phyloP scores from a whole-genome alignment of 2,888 invertebrate genomes.

The Blastobasis lacticolella region DNA sequence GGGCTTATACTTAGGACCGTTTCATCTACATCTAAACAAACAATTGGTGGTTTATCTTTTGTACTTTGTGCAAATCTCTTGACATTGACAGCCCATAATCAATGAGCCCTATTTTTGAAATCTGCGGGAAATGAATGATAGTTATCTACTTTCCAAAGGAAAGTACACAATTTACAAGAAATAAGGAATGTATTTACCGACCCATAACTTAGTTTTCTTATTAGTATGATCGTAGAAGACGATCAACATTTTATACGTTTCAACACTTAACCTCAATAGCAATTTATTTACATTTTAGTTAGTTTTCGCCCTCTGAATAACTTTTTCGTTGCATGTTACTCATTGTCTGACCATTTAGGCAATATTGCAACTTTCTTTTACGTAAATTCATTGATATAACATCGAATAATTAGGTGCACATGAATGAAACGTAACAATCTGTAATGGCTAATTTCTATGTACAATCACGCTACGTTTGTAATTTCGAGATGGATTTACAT shows the following conservation, averaged over 20 bases:
- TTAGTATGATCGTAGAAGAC: no score
- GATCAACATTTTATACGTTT: constrained; percentile 28
- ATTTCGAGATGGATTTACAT: constrained; percentile 30
- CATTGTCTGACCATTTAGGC: background rate
- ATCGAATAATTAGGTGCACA: constrained; percentile 44
- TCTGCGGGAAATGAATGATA: constrained; percentile 9
- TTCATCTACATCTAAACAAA: background rate
- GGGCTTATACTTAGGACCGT: background rate
- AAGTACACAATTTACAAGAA: background rate
- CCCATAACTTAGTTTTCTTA: no score
- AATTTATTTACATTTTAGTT: constrained; percentile 34
- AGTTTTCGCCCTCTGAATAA: constrained; percentile 11
- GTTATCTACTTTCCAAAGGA: constrained; percentile 1
- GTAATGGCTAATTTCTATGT: constrained; percentile 66
- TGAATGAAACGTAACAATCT: constrained; percentile 68
- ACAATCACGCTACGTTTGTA: constrained; percentile 63
- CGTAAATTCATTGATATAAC: no score
- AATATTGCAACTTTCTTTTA: no score
- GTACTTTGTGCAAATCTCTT: constrained; percentile 16
- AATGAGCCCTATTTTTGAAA: constrained; percentile 34
- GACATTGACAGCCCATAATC: constrained; percentile 52
- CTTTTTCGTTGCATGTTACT: constrained; percentile 19
- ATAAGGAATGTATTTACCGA: background rate
- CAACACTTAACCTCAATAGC: constrained; percentile 67
- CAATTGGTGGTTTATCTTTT: background rate